These are phyloP conservation scores for Microctenopoma steveboyesi DNA, from an alignment of 2,797 vertebrate genomes.

Conservation along the genomic window DNA sequence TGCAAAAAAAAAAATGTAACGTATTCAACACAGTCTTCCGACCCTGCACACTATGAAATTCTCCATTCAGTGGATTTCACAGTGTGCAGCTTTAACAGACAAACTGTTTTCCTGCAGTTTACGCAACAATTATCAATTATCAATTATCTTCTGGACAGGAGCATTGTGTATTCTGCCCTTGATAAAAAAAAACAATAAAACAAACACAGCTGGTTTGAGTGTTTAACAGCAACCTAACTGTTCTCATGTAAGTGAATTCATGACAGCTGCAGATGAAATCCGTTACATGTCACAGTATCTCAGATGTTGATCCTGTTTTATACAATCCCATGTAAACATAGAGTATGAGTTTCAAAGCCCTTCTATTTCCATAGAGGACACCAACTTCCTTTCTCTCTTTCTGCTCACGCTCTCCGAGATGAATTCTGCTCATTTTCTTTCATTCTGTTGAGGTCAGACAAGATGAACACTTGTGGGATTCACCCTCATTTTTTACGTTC, in stretches of 20 bases:
- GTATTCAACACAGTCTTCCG: slow-evolving; percentile 31
- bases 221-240: slow-evolving; percentile 1
- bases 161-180: slow-evolving; percentile 19
- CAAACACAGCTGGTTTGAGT: not conserved
- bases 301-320: slow-evolving; percentile 37
- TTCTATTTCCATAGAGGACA: slow-evolving; percentile 52
- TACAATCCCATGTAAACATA: slow-evolving; percentile 46
- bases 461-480: slow-evolving; percentile 63
- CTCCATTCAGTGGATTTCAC: slow-evolving; percentile 37
- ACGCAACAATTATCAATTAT: slow-evolving; percentile 28
- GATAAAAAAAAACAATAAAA: not conserved
- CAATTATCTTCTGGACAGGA: not conserved
- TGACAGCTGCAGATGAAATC: slow-evolving; percentile 8
- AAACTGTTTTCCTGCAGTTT: slow-evolving; percentile 35
- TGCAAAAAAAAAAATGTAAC: slow-evolving; percentile 38
- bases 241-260: too few species aligned
- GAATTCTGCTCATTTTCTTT: slow-evolving; percentile 61
- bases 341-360: slow-evolving; percentile 19
- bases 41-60: slow-evolving; percentile 25
- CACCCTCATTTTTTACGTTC: slow-evolving; percentile 29
- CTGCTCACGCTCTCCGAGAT: slow-evolving; percentile 38
- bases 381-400: slow-evolving; percentile 53
- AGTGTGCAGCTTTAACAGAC: slow-evolving; percentile 14
- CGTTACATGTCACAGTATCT: slow-evolving; percentile 34
- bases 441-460: slow-evolving; percentile 65